These are phyloP conservation scores for Selene dorsalis DNA, from an alignment of 2,797 vertebrate species.

Conservation along the genomic window DNA sequence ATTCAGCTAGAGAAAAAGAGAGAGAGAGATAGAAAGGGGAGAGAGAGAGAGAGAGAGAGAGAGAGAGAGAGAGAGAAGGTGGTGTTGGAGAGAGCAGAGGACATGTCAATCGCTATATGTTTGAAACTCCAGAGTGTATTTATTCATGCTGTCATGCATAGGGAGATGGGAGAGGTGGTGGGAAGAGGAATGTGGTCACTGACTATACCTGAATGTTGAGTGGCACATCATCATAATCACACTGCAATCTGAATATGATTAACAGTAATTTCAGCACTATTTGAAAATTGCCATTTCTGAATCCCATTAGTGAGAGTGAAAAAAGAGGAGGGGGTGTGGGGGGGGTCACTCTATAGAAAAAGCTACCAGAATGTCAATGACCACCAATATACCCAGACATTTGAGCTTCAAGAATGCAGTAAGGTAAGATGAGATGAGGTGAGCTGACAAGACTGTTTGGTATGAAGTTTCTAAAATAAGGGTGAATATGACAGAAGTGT, in stretches of 20 bases:
- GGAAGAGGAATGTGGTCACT: slow-evolving; percentile 39
- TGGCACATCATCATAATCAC: slow-evolving; percentile 69
- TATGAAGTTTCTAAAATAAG: slow-evolving; percentile 32
- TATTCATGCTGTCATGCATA: slow-evolving; percentile 65
- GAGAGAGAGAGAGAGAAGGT: slow-evolving; percentile 21
- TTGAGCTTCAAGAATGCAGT: slow-evolving; percentile 29
- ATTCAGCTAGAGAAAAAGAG: slow-evolving; percentile 90
- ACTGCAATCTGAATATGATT: slow-evolving; percentile 72
- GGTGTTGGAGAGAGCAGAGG: slow-evolving; percentile 73
- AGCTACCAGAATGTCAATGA: slow-evolving; percentile 46
- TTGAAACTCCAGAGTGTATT: slow-evolving; percentile 70
- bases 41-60: neutral
- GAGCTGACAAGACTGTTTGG: slow-evolving; percentile 21
- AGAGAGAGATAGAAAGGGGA: neutral
- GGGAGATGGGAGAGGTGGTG: slow-evolving; percentile 56
- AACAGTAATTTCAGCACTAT: slow-evolving; percentile 63
- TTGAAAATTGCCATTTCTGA: slow-evolving; percentile 57
- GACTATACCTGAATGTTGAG: slow-evolving; percentile 62
- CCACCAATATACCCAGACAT: neutral
- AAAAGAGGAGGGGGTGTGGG: neutral
- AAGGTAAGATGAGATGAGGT: slow-evolving; percentile 34
- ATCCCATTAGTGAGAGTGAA: slow-evolving; percentile 28
- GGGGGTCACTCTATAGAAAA: slow-evolving; percentile 19
- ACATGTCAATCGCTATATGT: slow-evolving; percentile 80
- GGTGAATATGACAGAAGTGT: slow-evolving; percentile 13